phyloP scores from a whole-genome alignment of 1,140 invertebrate species.

The Drusus annulatus region DNA sequence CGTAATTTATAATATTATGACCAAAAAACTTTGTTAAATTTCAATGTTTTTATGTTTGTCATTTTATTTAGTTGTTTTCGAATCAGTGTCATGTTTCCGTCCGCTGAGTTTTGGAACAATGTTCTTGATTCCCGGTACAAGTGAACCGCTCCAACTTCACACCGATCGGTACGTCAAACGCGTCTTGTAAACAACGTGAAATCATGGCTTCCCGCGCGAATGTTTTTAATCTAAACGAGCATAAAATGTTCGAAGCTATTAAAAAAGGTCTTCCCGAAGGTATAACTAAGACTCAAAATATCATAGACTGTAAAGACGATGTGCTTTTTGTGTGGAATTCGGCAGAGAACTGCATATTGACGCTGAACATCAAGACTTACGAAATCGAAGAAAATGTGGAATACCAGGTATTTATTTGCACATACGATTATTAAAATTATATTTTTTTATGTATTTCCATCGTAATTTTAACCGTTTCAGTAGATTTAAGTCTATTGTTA shows the following conservation, averaged over 20 bases:
- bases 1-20: too few relatives aligned
- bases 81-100: neutral
- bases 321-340: constrained; percentile 78
- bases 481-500: neutral
- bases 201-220: constrained; percentile 73
- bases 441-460: too few relatives aligned
- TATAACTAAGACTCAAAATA: constrained; percentile 74
- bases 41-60: too few relatives aligned
- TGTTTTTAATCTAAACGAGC: constrained; percentile 72
- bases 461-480: too few relatives aligned
- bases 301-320: constrained; percentile 76
- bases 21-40: too few relatives aligned
- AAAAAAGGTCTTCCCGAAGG: constrained; percentile 71
- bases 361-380: constrained; percentile 74
- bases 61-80: too few relatives aligned
- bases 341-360: constrained; percentile 75
- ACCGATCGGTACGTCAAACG: constrained; percentile 41
- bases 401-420: constrained; percentile 72
- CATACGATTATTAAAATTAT: too few relatives aligned
- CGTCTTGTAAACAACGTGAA: constrained; percentile 36
- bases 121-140: neutral
- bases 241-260: constrained; percentile 74
- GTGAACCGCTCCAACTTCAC: constrained; percentile 26
- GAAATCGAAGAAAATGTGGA: constrained; percentile 70
- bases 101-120: constrained; percentile 22